These are phyloP conservation scores for Sebastes steindachneri DNA, from an alignment of 2,797 vertebrate genomes.

Conservation along the genomic window DNA sequence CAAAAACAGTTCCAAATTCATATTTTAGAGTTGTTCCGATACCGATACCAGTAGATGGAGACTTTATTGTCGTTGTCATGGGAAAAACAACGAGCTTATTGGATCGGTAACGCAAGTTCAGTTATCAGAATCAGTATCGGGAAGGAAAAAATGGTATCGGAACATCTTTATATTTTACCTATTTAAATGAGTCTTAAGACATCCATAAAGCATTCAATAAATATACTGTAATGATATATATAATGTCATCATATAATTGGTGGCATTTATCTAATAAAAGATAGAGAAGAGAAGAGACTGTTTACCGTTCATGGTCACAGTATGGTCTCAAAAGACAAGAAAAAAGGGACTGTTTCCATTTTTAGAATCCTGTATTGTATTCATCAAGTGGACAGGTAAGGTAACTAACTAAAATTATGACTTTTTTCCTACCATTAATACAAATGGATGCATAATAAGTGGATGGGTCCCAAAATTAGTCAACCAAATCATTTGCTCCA, in stretches of 20 bases:
- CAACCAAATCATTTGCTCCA: background rate
- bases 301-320: background rate
- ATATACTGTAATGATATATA: background rate
- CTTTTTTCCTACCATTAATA: background rate
- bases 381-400: background rate
- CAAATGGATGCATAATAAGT: background rate
- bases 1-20: background rate
- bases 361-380: background rate
- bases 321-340: background rate
- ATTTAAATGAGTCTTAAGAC: background rate
- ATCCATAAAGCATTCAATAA: background rate
- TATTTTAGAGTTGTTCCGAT: background rate
- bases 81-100: too few species aligned
- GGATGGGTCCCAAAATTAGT: background rate
- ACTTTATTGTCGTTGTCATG: too few species aligned
- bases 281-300: background rate
- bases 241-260: background rate
- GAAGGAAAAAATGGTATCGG: too few species aligned
- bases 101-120: too few species aligned
- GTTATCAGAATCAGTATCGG: too few species aligned
- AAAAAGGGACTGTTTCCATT: background rate
- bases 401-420: background rate
- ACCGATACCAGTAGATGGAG: too few species aligned
- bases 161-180: background rate
- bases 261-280: conserved; percentile 5